A percentile compares a stretch with the other conserved stretches of the same genome.
Evolutionary conservation across 30 jellyfish, hydroid and myxozoan genomes (phyloP).

Genomic region (Hydra vulgaris): DNA sequence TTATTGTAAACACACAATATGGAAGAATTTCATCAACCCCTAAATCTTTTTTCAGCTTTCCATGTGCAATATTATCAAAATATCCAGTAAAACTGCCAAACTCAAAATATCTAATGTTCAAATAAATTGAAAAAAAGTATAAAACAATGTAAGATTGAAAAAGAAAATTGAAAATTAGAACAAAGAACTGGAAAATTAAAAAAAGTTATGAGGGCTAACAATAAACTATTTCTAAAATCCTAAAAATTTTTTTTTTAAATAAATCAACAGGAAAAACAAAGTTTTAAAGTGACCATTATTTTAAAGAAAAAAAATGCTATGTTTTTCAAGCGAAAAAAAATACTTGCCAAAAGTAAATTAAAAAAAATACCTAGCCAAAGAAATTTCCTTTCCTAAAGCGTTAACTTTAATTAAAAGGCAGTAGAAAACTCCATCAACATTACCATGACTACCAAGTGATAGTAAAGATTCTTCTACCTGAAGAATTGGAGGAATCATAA

Average conservation of each 20-base stretch:
- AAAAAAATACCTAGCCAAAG: neutral
- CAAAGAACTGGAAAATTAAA: too few species aligned
- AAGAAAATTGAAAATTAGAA: too few species aligned
- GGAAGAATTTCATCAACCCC: neutral
- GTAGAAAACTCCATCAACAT: neutral
- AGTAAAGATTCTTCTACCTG: neutral
- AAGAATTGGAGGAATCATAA: neutral
- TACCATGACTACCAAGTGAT: neutral
- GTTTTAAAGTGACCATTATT: too few species aligned
- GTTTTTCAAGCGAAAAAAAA: too few species aligned
- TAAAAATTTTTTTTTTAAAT: too few species aligned
- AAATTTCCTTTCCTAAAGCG: neutral
- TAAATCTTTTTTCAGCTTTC: neutral
- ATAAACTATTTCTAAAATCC: too few species aligned
- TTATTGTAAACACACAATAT: neutral
- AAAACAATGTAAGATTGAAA: too few species aligned
- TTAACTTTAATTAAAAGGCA: neutral
- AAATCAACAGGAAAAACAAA: too few species aligned
- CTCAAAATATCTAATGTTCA: neutral
- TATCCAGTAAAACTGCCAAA: neutral
- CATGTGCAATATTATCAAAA: neutral
- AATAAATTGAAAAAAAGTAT: too few species aligned
- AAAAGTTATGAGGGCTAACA: too few species aligned
- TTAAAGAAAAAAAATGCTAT: too few species aligned
- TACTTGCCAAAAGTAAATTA: too few species aligned